A percentile compares a stretch with the other conserved stretches of the same genome.
Evolutionary conservation across 2,113 vertebrate genomes (phyloP).

Genomic region (Chunga burmeisteri): DNA sequence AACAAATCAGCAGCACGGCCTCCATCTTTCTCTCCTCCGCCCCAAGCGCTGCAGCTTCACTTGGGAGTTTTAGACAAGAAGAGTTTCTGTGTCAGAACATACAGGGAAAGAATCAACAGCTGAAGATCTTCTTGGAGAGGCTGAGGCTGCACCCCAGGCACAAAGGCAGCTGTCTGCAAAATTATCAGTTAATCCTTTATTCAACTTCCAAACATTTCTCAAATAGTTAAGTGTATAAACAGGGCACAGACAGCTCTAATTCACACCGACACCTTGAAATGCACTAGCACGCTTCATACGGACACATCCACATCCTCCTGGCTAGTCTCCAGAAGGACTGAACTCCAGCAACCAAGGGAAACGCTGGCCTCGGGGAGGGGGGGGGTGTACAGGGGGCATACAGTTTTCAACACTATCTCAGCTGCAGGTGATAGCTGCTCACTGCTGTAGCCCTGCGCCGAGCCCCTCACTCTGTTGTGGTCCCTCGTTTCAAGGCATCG

Average conservation of each 20-base stretch:
- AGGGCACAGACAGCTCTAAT: background rate
- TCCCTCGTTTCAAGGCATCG: background rate
- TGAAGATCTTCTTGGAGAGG: background rate
- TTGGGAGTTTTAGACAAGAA: background rate
- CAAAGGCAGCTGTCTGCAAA: background rate
- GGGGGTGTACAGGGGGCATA: background rate
- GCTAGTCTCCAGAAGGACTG: background rate
- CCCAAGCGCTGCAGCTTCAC: background rate
- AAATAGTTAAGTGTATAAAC: background rate
- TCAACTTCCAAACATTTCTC: conserved; percentile 40
- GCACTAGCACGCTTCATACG: background rate
- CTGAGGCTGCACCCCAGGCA: background rate
- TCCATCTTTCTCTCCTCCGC: background rate
- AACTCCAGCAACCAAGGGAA: background rate
- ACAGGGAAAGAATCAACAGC: background rate
- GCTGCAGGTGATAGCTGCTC: background rate
- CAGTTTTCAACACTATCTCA: background rate
- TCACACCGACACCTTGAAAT: background rate
- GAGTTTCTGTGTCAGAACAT: background rate
- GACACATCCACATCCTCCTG: background rate
- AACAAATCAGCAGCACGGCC: background rate
- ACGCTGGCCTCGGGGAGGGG: background rate
- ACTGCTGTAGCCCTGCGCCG: background rate
- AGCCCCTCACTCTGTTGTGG: background rate
- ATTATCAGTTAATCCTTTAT: conserved; percentile 43